These are phyloP conservation scores for Melikaiella ostensackeni DNA, from an alignment of 2,888 invertebrate species.

Conservation along the genomic window DNA sequence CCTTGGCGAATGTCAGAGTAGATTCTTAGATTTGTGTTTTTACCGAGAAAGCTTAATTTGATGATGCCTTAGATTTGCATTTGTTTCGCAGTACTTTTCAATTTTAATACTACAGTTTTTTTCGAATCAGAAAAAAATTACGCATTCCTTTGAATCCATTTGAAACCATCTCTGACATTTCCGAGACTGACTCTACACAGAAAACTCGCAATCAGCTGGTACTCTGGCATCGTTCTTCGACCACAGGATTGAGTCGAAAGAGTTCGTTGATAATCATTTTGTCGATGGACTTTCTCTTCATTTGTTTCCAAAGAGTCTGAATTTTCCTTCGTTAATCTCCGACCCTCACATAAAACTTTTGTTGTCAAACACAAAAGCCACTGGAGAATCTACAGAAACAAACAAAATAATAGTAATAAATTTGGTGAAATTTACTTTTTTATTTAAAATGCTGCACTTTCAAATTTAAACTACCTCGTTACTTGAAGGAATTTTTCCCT, in stretches of 20 bases:
- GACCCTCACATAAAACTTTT: constrained; percentile 85
- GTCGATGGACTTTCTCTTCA: constrained; percentile 19
- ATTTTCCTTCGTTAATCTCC: constrained; percentile 59
- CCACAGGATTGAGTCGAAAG: constrained; percentile 73
- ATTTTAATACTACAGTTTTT: constrained; percentile 1
- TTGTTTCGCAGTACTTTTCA: background rate
- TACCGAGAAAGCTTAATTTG: background rate
- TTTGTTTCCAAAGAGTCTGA: constrained; percentile 16
- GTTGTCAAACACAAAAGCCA: constrained; percentile 87
- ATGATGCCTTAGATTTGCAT: background rate
- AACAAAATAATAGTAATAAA: constrained; percentile 43
- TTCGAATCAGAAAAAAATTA: constrained; percentile 39
- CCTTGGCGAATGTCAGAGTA: constrained; percentile 23
- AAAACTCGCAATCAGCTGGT: constrained; percentile 85
- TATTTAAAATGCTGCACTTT: background rate
- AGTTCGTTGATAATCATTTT: constrained; percentile 56
- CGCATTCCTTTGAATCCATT: constrained; percentile 81
- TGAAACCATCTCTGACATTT: constrained; percentile 81
- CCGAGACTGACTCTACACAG: constrained; percentile 82
- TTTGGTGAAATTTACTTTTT: background rate
- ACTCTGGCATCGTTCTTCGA: constrained; percentile 85
- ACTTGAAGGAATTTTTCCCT: constrained; percentile 80
- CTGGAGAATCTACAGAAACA: constrained; percentile 81
- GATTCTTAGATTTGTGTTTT: constrained; percentile 18
- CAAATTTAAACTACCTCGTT: constrained; percentile 79